These are phyloP conservation scores for Polyodon spathula DNA, from an alignment of 2,113 vertebrate species.

Conservation along the genomic window DNA sequence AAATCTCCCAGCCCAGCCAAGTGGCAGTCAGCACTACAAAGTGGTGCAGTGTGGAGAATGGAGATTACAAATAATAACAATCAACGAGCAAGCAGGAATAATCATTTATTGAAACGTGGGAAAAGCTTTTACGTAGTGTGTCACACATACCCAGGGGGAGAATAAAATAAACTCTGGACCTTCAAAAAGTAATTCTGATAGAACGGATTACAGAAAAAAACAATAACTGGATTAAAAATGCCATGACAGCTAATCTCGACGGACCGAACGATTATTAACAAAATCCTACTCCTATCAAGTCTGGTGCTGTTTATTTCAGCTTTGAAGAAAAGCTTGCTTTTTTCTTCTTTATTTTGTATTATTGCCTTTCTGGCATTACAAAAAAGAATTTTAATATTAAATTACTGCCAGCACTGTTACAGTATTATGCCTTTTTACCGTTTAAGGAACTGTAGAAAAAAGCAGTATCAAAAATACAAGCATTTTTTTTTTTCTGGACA, in stretches of 20 bases:
- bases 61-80: no score
- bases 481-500: no score
- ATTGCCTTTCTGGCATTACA: slow-evolving; percentile 18
- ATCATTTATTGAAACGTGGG: slow-evolving; percentile 6
- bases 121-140: slow-evolving; percentile 6
- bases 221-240: slow-evolving; percentile 24
- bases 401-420: slow-evolving; percentile 3
- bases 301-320: slow-evolving; percentile 11
- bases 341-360: slow-evolving; percentile 18
- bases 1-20: no score
- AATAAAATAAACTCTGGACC: slow-evolving; percentile 6
- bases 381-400: slow-evolving; percentile 23
- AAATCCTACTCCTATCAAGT: slow-evolving; percentile 16
- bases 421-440: no score
- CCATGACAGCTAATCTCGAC: slow-evolving; percentile 26
- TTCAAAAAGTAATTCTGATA: slow-evolving; percentile 11
- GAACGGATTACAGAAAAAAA: slow-evolving; percentile 14
- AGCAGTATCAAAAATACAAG: no score
- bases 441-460: no score
- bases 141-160: slow-evolving; percentile 1
- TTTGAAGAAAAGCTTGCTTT: slow-evolving; percentile 16
- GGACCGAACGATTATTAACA: slow-evolving; percentile 21
- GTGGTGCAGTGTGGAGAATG: no score
- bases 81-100: no score
- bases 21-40: no score